Conservation (phyloP, 2,113 vertebrate species). For the Otis tarda region DNA sequence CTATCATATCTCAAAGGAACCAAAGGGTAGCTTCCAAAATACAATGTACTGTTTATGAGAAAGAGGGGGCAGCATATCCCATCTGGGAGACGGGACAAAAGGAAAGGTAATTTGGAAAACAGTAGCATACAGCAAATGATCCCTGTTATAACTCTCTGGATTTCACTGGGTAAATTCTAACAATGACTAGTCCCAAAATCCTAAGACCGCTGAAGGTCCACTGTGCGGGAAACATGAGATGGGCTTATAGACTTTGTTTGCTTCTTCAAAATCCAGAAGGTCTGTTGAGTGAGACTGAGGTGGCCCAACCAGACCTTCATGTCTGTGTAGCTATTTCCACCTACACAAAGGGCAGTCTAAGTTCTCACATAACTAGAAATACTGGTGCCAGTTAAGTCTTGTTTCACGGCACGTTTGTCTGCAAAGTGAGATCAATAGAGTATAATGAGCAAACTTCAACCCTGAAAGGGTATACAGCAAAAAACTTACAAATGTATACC, state of each 20-base stretch:
- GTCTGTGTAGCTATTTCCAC: not conserved
- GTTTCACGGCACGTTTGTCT: not conserved
- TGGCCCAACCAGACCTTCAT: not conserved
- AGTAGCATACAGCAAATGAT: not conserved
- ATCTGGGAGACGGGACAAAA: not conserved
- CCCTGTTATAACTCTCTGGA: not conserved
- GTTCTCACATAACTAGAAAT: not conserved
- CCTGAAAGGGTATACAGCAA: not conserved
- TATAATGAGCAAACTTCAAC: not conserved
- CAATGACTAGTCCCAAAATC: not conserved
- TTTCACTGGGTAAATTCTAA: not conserved
- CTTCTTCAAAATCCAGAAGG: not conserved
- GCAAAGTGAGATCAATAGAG: not conserved
- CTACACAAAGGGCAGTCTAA: not conserved
- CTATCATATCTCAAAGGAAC: not conserved
- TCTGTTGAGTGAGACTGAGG: not conserved
- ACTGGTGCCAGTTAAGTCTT: not conserved
- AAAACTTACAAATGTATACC: not conserved
- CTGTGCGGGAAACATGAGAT: not conserved
- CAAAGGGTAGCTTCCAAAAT: not conserved
- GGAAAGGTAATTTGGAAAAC: not conserved
- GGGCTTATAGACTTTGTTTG: not conserved
- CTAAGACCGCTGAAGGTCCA: not conserved
- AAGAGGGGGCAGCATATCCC: not conserved
- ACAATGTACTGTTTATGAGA: not conserved